Evolutionary conservation across 1,140 invertebrate genomes (phyloP).

Genomic region (Tetragonula clypearis): DNA sequence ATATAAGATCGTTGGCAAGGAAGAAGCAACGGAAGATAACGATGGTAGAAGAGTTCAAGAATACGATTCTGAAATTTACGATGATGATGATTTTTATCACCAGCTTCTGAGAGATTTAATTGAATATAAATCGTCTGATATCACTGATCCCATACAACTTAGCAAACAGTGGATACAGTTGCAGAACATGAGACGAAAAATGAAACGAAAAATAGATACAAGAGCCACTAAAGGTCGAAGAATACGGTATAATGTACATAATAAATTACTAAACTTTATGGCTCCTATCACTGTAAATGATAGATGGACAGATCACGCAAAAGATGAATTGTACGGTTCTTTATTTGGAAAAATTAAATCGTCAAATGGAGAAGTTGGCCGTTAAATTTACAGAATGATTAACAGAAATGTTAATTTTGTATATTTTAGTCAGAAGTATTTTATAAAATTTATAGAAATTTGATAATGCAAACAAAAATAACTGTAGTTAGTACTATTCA

Average conservation of each 20-base stretch:
- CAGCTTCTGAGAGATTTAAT: slow-evolving; percentile 95
- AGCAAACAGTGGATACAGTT: slow-evolving; percentile 94
- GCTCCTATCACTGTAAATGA: slow-evolving; percentile 87
- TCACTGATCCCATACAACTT: slow-evolving; percentile 91
- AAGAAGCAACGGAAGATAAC: slow-evolving; percentile 66
- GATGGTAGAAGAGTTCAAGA: slow-evolving; percentile 83
- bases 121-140: slow-evolving; percentile 92
- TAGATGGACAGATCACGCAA: slow-evolving; percentile 89
- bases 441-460: slow-evolving; percentile 13
- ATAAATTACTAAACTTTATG: slow-evolving; percentile 97
- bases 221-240: slow-evolving; percentile 95
- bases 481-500: neutral
- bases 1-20: slow-evolving; percentile 88
- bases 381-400: slow-evolving; percentile 25
- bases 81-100: slow-evolving; percentile 99
- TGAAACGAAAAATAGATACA: slow-evolving; percentile 95
- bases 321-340: slow-evolving; percentile 91
- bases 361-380: slow-evolving; percentile 19
- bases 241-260: slow-evolving; percentile 94
- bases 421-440: slow-evolving; percentile 21
- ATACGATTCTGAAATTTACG: slow-evolving; percentile 94
- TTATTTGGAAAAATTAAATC: slow-evolving; percentile 87
- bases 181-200: slow-evolving; percentile 94
- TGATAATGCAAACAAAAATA: neutral
- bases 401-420: slow-evolving; percentile 20